Evolutionary conservation across 2,113 vertebrate genomes (phyloP), one percentile per base, ranked within the genome.

Genomic region (Fulica atra): DNA sequence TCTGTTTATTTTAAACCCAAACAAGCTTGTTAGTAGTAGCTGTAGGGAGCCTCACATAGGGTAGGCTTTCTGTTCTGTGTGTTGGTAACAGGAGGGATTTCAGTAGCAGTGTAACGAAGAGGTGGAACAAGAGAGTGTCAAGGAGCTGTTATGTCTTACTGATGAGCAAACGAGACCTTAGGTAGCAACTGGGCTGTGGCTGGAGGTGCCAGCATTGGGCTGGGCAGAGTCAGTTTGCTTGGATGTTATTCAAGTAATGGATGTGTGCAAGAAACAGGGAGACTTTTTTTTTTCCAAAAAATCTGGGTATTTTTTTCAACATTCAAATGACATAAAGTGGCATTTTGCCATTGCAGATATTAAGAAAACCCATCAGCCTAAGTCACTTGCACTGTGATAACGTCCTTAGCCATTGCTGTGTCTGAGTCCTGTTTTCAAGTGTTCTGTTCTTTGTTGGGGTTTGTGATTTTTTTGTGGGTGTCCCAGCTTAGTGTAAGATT

Each of bases 51-150:
- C 42, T 57, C 59, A 9, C 1, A 0, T 7, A 3, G 31, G 36
- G 29, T 21, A 12, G n/a, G 25, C 17, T 59, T 64, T 29, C 57
- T 7, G 1, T 33, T 56, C 46, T 4, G 0, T 15, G 23, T 35
- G 35, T 19, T 35, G 54, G 29, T 65, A 35, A 11, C 40, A 18
- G 0, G 4, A 46, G 36, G 11, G 60, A 13, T 74, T 86, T 78
- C 65, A 35, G 46, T 9, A 35, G 14, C 57, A 16, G 44, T 4
- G 11, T 23, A 29, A 23, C 23, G 42, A 35, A 23, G 48, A 60
- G 59, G 6, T 44, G 66, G 31, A 68, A 46, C 16, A 68, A 46
- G 18, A 21, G 19, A 5, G 20, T 2, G 1, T 29, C 3, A 8
- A 6, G 25, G 16, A 48, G 16, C 25, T 46, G 5, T 64, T 7